These are phyloP conservation scores for Lamproptera curius DNA, from an alignment of 2,888 invertebrate genomes.

Conservation along the genomic window DNA sequence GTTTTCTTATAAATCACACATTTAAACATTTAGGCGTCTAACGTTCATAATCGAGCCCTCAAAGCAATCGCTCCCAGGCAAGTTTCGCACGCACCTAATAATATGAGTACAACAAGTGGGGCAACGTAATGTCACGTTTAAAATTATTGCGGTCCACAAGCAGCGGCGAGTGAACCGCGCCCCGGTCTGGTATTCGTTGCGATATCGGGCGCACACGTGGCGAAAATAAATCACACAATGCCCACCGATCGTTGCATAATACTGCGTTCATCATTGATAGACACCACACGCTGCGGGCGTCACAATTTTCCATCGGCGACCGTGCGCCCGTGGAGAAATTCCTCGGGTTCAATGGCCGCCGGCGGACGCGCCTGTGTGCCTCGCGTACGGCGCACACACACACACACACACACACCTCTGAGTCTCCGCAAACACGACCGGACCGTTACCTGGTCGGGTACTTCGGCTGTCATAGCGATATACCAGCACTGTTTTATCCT, in stretches of 20 bases:
- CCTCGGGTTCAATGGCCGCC: conserved; percentile 75
- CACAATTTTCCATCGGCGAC: conserved; percentile 59
- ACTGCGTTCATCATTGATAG: too few species aligned
- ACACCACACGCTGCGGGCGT: conserved; percentile 34
- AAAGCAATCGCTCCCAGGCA: conserved; percentile 6
- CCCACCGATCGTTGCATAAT: neutral
- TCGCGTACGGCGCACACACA: conserved; percentile 52
- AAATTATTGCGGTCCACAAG: conserved; percentile 27
- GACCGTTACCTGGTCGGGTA: conserved; percentile 68
- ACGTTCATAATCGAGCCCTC: too few species aligned
- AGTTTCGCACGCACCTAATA: conserved; percentile 29
- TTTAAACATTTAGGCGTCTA: too few species aligned
- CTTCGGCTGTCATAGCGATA: conserved; percentile 45
- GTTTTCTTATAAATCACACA: too few species aligned
- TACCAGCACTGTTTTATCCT: conserved; percentile 13
- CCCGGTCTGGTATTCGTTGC: conserved; percentile 63
- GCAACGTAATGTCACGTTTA: conserved; percentile 42
- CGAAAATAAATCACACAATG: conserved; percentile 3
- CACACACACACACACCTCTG: conserved; percentile 49
- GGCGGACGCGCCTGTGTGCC: conserved; percentile 55
- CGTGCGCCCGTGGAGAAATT: conserved; percentile 69
- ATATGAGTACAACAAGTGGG: conserved; percentile 40
- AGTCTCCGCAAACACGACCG: conserved; percentile 68
- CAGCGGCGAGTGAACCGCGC: conserved; percentile 59
- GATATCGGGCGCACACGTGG: conserved; percentile 31